A percentile compares a stretch with the other conserved stretches of the same genome.
Evolutionary conservation across 2,888 invertebrate species (phyloP).

Genomic region (Polylopha cassiicola): DNA sequence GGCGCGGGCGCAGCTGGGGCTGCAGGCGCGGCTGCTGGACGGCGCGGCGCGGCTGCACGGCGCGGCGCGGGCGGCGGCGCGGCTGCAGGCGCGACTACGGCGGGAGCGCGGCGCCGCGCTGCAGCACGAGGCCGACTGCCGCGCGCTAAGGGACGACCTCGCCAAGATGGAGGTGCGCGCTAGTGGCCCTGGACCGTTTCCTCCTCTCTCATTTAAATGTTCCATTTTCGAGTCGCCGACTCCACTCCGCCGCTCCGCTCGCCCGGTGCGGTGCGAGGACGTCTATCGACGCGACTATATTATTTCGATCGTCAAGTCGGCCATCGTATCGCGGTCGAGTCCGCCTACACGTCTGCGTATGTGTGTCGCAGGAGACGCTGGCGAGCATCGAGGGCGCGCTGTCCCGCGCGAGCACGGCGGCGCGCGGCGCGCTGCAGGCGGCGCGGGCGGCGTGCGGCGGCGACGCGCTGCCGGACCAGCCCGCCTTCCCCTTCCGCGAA

Average conservation of each 20-base stretch:
- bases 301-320: no score
- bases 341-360: no score
- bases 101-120: background rate
- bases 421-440: conserved; percentile 68
- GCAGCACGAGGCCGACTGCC: background rate
- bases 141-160: background rate
- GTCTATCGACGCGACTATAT: no score
- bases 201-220: no score
- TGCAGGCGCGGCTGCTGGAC: conserved; percentile 41
- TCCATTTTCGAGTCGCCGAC: no score
- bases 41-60: conserved; percentile 37
- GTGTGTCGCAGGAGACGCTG: conserved; percentile 49
- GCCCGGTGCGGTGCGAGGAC: no score
- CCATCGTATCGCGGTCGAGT: no score
- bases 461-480: conserved; percentile 70
- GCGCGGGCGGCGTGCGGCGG: conserved; percentile 77
- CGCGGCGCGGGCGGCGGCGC: conserved; percentile 40
- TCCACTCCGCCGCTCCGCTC: no score
- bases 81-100: conserved; percentile 45
- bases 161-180: no score
- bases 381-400: conserved; percentile 51
- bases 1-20: conserved; percentile 43
- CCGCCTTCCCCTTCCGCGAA: conserved; percentile 70
- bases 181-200: no score
- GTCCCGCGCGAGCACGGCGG: conserved; percentile 49